Evolutionary conservation across 2,113 vertebrate species (phyloP).

Genomic region (Atrichornis clamosus): DNA sequence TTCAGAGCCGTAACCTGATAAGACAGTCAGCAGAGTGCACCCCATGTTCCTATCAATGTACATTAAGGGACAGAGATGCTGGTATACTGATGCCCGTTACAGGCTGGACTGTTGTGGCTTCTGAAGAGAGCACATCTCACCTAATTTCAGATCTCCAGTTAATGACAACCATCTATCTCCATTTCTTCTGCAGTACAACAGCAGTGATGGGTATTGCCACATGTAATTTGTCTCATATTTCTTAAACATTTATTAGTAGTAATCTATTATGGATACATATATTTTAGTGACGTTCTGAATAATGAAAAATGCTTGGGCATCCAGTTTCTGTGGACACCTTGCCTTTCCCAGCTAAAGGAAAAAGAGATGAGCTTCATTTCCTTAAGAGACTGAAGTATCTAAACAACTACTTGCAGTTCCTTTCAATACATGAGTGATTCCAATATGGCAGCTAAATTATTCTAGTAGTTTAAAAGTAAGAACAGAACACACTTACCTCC

Average conservation of each 20-base stretch:
- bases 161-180: neutral
- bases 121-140: neutral
- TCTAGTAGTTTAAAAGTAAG: neutral
- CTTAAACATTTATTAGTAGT: neutral
- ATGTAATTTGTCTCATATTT: neutral
- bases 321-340: neutral
- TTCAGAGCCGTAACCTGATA: neutral
- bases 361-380: neutral
- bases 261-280: neutral
- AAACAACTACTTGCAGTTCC: neutral
- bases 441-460: neutral
- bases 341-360: neutral
- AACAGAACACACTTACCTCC: slow-evolving; percentile 73
- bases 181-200: neutral
- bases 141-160: neutral
- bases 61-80: neutral
- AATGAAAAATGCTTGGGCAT: neutral
- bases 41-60: neutral
- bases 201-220: neutral
- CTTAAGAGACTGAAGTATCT: neutral
- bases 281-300: neutral
- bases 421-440: neutral
- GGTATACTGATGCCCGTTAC: neutral
- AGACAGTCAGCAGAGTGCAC: neutral
- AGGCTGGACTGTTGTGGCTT: neutral